A percentile compares a stretch with the other conserved stretches of the same genome.
Conservation (phyloP, 2,888 invertebrate genomes). For the Chrysodeixis includens region DNA sequence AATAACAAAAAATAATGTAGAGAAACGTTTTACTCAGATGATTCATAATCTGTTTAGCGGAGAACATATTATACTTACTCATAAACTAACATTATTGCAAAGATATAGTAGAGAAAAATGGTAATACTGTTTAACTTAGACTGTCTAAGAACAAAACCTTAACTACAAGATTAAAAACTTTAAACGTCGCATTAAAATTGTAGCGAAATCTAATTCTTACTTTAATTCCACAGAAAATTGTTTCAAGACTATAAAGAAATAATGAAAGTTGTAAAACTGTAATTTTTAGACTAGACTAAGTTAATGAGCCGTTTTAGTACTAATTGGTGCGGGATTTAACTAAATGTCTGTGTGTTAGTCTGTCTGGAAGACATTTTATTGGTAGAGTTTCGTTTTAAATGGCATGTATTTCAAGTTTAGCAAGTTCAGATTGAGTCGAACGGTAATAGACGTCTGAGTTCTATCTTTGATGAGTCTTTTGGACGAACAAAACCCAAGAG, state of each 20-base stretch:
- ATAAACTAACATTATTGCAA: no score
- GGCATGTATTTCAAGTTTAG: neutral
- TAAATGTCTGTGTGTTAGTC: conserved; percentile 9
- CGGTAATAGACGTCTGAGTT: neutral
- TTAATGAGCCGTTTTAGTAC: conserved; percentile 15
- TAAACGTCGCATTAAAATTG: neutral
- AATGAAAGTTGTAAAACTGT: conserved; percentile 17
- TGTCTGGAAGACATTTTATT: conserved; percentile 12
- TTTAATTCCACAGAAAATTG: conserved; percentile 16
- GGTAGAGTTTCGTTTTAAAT: neutral
- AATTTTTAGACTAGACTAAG: neutral
- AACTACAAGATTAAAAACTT: neutral
- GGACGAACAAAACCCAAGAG: no score
- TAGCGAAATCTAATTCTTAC: conserved; percentile 23
- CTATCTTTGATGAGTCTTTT: no score
- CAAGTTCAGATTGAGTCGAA: neutral
- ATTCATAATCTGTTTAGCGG: no score
- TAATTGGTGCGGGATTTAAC: conserved; percentile 13
- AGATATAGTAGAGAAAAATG: neutral
- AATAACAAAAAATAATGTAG: no score
- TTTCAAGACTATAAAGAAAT: conserved; percentile 14
- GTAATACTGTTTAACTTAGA: neutral
- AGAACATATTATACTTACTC: no score
- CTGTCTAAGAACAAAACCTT: neutral
- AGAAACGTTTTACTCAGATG: no score